Base-by-base conservation (phyloP, 2,797 vertebrate species). In the Chiroxiphia lanceolata region DNA sequence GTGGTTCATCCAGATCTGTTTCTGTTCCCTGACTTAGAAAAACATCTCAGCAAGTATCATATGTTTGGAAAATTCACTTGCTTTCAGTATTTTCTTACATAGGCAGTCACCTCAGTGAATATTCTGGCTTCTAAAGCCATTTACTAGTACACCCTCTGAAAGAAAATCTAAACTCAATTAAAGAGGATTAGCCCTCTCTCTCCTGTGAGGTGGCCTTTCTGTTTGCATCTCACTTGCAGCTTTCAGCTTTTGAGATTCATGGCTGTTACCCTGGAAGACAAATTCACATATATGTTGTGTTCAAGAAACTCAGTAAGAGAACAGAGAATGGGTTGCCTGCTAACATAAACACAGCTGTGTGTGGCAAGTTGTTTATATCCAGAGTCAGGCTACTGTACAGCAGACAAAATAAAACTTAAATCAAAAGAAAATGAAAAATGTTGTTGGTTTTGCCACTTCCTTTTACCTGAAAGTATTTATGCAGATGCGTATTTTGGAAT, bases 311-410 rank as follows among this genome's bases (percentile, higher is more conserved):
- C 65, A 53, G 40, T 84, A 38, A 61, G 53, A 76, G 50, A 91
- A 33, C 21, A 69, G 60, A 87, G 45, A 83, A 75, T 34, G 56
- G 10, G 10, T 74, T 87, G 34, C 44, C 53, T 79, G 59, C 54
- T 89, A 80, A 77, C 25, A 57, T n/a, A 94, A 93, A 88, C 71
- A 89, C 87, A 93, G 87, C 89, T 91, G 45, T 67, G 53, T 64
- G 31, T 68, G 45, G 40, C 26, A 89, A 94, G 44, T 3, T 89
- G 65, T 78, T 90, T 78, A n/a, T 60, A 71, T 48, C 38, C n/a
- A 87, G 57, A 80, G 70, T 70, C 53, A 59, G 70, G 36, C 29
- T 83, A 60, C 45, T 4, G 0, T 64, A 27, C 40, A 70, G 40
- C 10, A 87, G 83, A 74, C 15, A 78, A 74, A 94, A 87, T 67